Conservation (phyloP, 2,888 invertebrate genomes). For the Coelinius sp. region DNA sequence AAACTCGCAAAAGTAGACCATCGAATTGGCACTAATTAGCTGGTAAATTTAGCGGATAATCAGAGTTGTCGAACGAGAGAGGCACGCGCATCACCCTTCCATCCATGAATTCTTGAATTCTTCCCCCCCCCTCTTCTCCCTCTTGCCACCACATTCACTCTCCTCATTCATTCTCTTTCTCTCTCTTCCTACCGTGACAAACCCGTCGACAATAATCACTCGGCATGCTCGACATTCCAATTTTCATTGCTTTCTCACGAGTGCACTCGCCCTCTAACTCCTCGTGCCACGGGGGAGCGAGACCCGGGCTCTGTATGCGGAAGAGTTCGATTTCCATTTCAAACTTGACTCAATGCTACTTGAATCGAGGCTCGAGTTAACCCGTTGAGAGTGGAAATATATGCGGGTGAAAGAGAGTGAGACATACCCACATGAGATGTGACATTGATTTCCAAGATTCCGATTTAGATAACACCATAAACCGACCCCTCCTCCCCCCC, state of each 20-base stretch:
- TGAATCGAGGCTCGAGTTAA: slow-evolving; percentile 19
- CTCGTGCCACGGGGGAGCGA: not conserved
- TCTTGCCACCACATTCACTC: slow-evolving; percentile 21
- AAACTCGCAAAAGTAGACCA: slow-evolving; percentile 35
- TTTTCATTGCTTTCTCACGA: slow-evolving; percentile 47
- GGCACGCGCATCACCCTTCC: slow-evolving; percentile 24
- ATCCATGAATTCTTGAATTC: not conserved
- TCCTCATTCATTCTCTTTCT: slow-evolving; percentile 24
- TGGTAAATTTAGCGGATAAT: slow-evolving; percentile 50
- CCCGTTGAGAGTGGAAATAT: not conserved
- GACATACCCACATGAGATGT: slow-evolving; percentile 41
- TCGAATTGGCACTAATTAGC: slow-evolving; percentile 53
- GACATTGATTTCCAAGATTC: slow-evolving; percentile 59
- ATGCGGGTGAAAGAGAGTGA: slow-evolving; percentile 16
- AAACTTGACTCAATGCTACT: slow-evolving; percentile 11
- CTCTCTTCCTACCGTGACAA: slow-evolving; percentile 32
- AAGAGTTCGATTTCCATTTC: slow-evolving; percentile 23
- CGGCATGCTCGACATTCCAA: slow-evolving; percentile 47
- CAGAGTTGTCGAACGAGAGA: slow-evolving; percentile 42
- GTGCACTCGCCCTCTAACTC: slow-evolving; percentile 7
- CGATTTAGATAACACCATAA: slow-evolving; percentile 54
- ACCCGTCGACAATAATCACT: slow-evolving; percentile 41
- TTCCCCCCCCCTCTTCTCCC: not conserved
- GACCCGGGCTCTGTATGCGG: slow-evolving; percentile 12
- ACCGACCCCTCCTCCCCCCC: not conserved